Base-by-base conservation (phyloP, 2,888 invertebrate species). In the Bembecia ichneumoniformis region DNA sequence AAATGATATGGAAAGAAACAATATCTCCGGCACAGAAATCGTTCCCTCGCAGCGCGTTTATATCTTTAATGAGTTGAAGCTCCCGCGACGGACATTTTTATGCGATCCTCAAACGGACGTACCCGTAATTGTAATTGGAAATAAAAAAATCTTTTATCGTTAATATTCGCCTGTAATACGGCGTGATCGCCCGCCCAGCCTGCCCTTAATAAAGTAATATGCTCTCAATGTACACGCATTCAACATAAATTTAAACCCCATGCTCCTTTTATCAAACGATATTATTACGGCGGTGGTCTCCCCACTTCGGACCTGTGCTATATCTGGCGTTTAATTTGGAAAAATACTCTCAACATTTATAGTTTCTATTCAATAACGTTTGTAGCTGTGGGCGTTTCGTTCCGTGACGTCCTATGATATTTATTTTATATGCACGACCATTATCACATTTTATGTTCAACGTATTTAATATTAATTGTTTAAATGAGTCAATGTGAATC, bases 171-270 rank as follows among this genome's bases (percentile, higher is more conserved):
- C 69, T 64, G 72, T 71, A 74, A 69, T 73, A 71, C 62, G 54
- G 74, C 71, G 66, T 65, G 71, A 64, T 71, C 74, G 76, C 73
- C 79, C 79, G 76, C 77, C 76, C 72, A 65, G 77, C 70, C 67
- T 73, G 81, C 74, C 77, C 78, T 82, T 84, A 81, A 84, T 84
- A 83, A 84, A 84, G 84, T 81, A 81, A 84, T 87, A 82, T 79
- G 73, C 78, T 83, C 84, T 79, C 82, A 84, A 87, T 81, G 82
- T 74, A 74, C 82, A 78, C 81, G 82, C 82, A 78, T 81, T 80
- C 78, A 81, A 78, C 82, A 84, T 84, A 84, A 77, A 84, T 83
- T 81, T 74, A 69, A 74, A 73, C 72, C 64, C 61, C 59, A 68
- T 80, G 76, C 71, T 84, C 76, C 78, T 84, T 86, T 84, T 86